phyloP scores from a whole-genome alignment of 2,113 vertebrate species.

The Zingel zingel region DNA sequence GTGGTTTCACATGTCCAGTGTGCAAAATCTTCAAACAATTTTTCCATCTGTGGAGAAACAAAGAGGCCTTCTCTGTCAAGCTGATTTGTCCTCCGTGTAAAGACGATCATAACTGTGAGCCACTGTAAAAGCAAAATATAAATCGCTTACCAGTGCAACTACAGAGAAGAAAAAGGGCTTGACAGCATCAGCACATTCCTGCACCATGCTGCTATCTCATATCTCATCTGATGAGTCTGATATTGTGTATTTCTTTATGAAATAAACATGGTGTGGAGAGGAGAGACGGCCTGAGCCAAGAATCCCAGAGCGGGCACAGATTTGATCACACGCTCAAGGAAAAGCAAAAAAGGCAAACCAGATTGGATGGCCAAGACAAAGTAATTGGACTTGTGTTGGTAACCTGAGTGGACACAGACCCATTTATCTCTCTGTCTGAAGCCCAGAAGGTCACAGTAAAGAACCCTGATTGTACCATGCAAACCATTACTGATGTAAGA shows the following conservation, averaged over 20 bases:
- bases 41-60: conserved; percentile 38
- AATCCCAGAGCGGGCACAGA: conserved; percentile 38
- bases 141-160: conserved; percentile 64
- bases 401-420: conserved; percentile 63
- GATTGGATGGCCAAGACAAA: conserved; percentile 46
- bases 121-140: conserved; percentile 57
- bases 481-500: conserved; percentile 34
- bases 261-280: conserved; percentile 65
- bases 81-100: conserved; percentile 44
- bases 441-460: conserved; percentile 58
- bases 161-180: conserved; percentile 41
- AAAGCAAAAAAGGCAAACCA: conserved; percentile 48
- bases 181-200: conserved; percentile 73
- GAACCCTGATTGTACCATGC: conserved; percentile 32
- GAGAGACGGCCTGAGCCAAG: not conserved
- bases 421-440: conserved; percentile 70
- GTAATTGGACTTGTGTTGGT: conserved; percentile 64
- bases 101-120: conserved; percentile 51
- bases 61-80: conserved; percentile 39
- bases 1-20: not conserved
- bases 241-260: conserved; percentile 70
- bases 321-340: conserved; percentile 55
- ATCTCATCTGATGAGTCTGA: conserved; percentile 68
- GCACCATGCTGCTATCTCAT: conserved; percentile 55
- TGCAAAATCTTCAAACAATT: conserved; percentile 13